phyloP scores from a whole-genome alignment of 2,113 vertebrate genomes.

The Dicentrarchus labrax region DNA sequence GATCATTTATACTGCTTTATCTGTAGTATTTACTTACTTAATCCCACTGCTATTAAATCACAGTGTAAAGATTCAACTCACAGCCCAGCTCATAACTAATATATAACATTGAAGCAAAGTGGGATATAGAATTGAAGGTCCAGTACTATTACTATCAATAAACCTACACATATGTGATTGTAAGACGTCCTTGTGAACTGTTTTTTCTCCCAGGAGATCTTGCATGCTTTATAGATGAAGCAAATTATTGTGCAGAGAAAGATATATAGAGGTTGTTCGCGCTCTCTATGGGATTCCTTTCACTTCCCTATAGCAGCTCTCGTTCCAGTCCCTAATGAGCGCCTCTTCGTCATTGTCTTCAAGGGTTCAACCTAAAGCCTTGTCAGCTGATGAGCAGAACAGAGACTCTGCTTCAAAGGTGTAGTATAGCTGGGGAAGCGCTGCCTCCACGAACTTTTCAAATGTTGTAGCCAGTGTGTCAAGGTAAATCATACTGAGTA shows the following conservation, averaged over 20 bases:
- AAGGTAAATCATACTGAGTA: neutral
- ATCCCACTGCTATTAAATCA: too few species aligned
- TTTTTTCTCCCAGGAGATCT: neutral
- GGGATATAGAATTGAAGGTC: neutral
- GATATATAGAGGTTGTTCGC: conserved; percentile 2
- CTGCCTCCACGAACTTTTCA: neutral
- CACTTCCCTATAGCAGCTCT: neutral
- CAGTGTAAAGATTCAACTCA: too few species aligned
- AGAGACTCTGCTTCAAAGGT: conserved; percentile 2
- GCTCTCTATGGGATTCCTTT: neutral
- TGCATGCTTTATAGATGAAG: neutral
- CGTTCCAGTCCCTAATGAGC: conserved; percentile 5
- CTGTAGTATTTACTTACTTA: too few species aligned
- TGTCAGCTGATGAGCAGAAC: conserved; percentile 1
- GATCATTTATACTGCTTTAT: too few species aligned
- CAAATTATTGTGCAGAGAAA: neutral
- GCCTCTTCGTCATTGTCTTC: neutral
- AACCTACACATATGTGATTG: neutral
- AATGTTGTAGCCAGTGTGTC: neutral
- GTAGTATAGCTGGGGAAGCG: neutral
- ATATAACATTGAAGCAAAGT: neutral
- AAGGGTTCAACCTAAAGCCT: neutral
- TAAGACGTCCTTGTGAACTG: neutral
- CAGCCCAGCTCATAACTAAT: too few species aligned
- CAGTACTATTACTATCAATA: neutral